Percentiles rank a stretch among this genome's conserved stretches.
Evolutionary conservation across 2,888 invertebrate species (phyloP).

Genomic region (Ormyrus rosae): DNA sequence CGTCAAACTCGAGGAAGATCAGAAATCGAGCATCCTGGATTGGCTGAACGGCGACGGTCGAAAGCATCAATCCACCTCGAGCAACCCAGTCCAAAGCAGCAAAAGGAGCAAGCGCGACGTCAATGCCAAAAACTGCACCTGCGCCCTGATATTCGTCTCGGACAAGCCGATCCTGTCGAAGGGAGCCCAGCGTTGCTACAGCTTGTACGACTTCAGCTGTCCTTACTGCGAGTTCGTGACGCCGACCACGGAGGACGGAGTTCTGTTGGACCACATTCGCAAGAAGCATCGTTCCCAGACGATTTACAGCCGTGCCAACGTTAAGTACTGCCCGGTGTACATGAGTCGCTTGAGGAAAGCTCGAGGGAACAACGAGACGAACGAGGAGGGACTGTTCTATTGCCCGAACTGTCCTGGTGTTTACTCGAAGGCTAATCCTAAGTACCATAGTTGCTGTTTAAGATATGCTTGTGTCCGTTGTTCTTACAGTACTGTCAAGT

Average conservation of each 20-base stretch:
- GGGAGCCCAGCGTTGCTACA: not conserved
- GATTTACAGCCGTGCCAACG: not conserved
- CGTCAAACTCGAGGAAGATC: too few relatives aligned
- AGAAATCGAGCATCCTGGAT: too few relatives aligned
- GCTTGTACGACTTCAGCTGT: conserved; percentile 8
- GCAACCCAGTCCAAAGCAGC: too few relatives aligned
- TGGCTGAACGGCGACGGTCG: too few relatives aligned
- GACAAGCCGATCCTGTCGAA: not conserved
- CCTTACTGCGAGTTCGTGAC: conserved; percentile 1
- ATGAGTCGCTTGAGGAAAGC: not conserved
- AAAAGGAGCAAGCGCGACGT: too few relatives aligned
- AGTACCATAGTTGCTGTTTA: not conserved
- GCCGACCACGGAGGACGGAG: not conserved
- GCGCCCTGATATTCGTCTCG: not conserved
- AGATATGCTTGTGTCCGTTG: conserved; percentile 23
- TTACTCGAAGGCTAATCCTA: not conserved
- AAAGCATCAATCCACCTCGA: too few relatives aligned
- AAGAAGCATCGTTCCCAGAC: not conserved
- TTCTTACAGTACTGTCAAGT: not conserved
- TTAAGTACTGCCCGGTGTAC: conserved; percentile 20
- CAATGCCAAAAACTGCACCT: not conserved
- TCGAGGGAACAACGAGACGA: not conserved
- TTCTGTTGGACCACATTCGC: conserved; percentile 4
- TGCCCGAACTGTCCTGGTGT: not conserved
- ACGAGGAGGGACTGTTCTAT: not conserved